These are phyloP conservation scores for Intellagama lesueurii DNA, from an alignment of 2,797 vertebrate genomes.

Conservation along the genomic window DNA sequence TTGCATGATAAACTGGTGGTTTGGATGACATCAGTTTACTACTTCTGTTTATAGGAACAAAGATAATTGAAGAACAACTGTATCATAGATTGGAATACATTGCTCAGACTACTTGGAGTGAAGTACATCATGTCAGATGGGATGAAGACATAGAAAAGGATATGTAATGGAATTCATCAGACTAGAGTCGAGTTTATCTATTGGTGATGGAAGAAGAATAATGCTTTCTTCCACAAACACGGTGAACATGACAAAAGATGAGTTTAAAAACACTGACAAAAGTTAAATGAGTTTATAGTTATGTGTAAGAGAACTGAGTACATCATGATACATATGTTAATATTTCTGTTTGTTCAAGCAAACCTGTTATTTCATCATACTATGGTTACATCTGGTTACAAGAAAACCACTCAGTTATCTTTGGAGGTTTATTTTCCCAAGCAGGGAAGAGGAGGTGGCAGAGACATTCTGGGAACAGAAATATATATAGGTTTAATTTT, in stretches of 20 bases:
- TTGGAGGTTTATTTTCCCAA: conserved; percentile 9
- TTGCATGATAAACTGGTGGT: background rate
- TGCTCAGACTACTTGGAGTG: background rate
- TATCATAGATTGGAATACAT: background rate
- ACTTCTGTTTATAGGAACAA: background rate
- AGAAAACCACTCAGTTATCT: conserved; percentile 4
- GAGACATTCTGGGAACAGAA: background rate
- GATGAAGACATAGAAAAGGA: background rate
- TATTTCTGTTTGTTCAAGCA: background rate
- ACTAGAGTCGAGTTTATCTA: background rate
- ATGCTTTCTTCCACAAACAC: background rate
- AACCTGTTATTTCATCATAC: conserved; percentile 6
- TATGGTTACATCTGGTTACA: background rate
- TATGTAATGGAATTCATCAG: background rate
- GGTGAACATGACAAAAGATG: background rate
- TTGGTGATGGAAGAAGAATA: background rate
- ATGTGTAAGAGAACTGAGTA: background rate
- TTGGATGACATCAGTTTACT: background rate
- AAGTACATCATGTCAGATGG: background rate
- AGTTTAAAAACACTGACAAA: conserved; percentile 1
- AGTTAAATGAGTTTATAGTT: conserved; percentile 38
- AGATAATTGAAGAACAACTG: background rate
- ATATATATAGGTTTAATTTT: background rate
- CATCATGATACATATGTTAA: background rate
- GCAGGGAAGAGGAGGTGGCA: background rate